Evolutionary conservation across 2,113 vertebrate genomes (phyloP).

Genomic region (Atrichornis clamosus): DNA sequence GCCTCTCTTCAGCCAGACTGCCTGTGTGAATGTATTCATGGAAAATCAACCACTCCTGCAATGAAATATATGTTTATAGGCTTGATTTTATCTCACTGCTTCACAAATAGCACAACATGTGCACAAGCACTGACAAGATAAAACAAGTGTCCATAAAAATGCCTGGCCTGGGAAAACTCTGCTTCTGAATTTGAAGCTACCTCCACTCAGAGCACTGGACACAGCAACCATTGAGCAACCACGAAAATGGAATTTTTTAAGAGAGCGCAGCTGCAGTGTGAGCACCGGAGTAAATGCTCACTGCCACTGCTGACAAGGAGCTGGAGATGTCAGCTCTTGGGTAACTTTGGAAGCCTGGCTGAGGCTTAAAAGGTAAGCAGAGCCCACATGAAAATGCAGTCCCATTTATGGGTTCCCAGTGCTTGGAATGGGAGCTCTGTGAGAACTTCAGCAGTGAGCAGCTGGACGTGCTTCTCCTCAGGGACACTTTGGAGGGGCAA

Average conservation of each 20-base stretch:
- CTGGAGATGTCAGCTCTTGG: neutral
- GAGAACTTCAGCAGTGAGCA: neutral
- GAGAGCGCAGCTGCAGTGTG: neutral
- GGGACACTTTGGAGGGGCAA: neutral
- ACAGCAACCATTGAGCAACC: neutral
- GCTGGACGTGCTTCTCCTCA: neutral
- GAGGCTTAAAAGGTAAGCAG: neutral
- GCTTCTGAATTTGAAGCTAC: constrained; percentile 5
- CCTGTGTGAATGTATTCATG: neutral
- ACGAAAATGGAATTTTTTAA: neutral
- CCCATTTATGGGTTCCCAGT: neutral
- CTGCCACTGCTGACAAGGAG: neutral
- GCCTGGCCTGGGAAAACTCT: constrained; percentile 37
- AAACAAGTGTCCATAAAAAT: constrained; percentile 17
- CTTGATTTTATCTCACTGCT: constrained; percentile 52
- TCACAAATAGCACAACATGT: neutral
- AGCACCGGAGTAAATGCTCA: neutral
- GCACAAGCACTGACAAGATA: constrained; percentile 46
- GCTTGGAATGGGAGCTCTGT: neutral
- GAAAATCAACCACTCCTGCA: constrained; percentile 30
- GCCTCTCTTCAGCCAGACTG: neutral
- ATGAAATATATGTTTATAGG: constrained; percentile 6
- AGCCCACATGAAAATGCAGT: neutral
- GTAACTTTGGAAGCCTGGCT: neutral
- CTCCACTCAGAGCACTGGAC: neutral